These are phyloP conservation scores for Exocentrus adspersus DNA, from an alignment of 2,888 invertebrate species.

Conservation along the genomic window DNA sequence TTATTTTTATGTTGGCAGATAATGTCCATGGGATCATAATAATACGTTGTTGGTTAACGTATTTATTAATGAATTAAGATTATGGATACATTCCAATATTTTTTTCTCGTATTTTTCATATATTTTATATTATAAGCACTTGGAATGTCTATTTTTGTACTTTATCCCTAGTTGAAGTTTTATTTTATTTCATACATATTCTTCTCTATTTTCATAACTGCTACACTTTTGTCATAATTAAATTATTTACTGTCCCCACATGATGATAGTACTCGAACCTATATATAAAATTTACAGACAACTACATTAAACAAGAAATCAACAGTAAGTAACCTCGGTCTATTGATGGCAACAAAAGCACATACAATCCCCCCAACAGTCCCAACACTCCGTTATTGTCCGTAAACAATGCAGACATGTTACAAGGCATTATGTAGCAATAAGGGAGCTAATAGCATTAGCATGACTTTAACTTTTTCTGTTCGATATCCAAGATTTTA, in stretches of 20 bases:
- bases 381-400: conserved; percentile 25
- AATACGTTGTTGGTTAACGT: too few relatives aligned
- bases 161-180: too few relatives aligned
- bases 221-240: conserved; percentile 28
- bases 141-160: too few relatives aligned
- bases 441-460: conserved; percentile 50
- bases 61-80: too few relatives aligned
- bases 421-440: conserved; percentile 24
- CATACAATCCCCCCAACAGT: conserved; percentile 25
- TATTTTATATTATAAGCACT: too few relatives aligned
- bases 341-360: conserved; percentile 26
- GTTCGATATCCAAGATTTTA: conserved; percentile 35
- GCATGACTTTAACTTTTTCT: conserved; percentile 51
- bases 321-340: conserved; percentile 28
- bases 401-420: conserved; percentile 20
- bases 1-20: background rate
- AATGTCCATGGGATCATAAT: background rate
- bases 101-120: too few relatives aligned
- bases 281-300: conserved; percentile 12
- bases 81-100: too few relatives aligned
- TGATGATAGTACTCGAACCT: conserved; percentile 26
- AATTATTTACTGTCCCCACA: conserved; percentile 22
- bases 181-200: too few relatives aligned
- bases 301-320: conserved; percentile 28
- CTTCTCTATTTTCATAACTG: too few relatives aligned